These are phyloP conservation scores for Oreochromis mossambicus DNA, from an alignment of 2,797 vertebrate species.

Conservation along the genomic window DNA sequence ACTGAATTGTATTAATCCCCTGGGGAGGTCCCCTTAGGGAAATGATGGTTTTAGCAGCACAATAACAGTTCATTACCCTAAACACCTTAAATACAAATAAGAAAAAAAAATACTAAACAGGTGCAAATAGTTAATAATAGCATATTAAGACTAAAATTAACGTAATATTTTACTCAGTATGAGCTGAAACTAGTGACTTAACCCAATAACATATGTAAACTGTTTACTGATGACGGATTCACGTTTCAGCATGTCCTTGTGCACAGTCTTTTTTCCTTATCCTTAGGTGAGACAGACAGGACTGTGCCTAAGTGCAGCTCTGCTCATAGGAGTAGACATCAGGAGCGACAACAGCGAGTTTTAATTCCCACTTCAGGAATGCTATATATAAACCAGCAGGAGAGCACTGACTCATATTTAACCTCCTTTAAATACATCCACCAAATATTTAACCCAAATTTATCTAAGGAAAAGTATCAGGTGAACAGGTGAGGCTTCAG, in stretches of 20 bases:
- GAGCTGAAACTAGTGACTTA: neutral
- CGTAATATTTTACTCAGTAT: neutral
- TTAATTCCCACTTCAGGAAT: neutral
- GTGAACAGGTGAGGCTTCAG: neutral
- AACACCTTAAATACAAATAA: neutral
- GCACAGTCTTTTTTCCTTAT: neutral
- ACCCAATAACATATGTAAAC: neutral
- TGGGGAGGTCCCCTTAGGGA: neutral
- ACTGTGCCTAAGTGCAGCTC: neutral
- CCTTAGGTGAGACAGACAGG: fast-evolving
- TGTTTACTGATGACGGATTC: neutral
- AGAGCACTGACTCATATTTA: neutral
- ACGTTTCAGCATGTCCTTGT: neutral
- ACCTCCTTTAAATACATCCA: neutral
- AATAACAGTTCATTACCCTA: neutral
- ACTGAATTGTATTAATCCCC: neutral
- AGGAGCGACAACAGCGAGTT: fast-evolving
- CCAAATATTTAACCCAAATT: neutral
- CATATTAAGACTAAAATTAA: neutral
- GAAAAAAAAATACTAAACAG: neutral
- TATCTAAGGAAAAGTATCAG: neutral
- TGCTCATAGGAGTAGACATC: neutral
- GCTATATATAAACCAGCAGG: neutral
- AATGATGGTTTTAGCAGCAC: neutral
- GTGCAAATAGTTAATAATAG: neutral